Conservation (phyloP, 2,113 vertebrate species). For the Propithecus coquereli region DNA sequence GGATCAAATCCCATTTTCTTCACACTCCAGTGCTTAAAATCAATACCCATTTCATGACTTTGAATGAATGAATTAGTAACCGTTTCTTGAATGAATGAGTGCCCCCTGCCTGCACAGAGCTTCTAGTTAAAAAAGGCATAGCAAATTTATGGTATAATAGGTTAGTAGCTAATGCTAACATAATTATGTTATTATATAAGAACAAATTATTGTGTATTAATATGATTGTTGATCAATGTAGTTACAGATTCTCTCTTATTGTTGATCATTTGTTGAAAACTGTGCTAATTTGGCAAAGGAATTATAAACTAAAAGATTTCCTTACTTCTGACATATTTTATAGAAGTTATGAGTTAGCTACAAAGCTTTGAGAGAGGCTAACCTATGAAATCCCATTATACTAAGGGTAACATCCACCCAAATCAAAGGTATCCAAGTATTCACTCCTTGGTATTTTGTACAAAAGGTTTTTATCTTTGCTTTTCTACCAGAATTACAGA, state of each 20-base stretch:
- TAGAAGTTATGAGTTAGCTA: slow-evolving; percentile 15
- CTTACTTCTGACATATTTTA: slow-evolving; percentile 34
- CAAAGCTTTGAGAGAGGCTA: slow-evolving; percentile 30
- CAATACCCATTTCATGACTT: neutral
- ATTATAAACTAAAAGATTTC: neutral
- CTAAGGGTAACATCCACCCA: neutral
- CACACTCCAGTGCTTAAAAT: neutral
- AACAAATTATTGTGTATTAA: slow-evolving; percentile 1
- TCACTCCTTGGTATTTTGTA: neutral
- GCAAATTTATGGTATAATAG: neutral
- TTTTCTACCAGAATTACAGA: neutral
- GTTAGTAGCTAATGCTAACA: neutral
- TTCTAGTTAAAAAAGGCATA: slow-evolving; percentile 26
- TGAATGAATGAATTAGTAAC: neutral
- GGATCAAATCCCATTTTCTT: slow-evolving; percentile 1
- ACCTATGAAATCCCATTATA: neutral
- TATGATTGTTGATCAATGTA: neutral
- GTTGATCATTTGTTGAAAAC: neutral
- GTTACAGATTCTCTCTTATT: neutral
- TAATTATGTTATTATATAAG: neutral
- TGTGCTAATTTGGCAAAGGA: slow-evolving; percentile 27
- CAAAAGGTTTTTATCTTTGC: neutral
- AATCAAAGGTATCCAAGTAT: neutral
- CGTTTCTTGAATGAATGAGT: neutral
- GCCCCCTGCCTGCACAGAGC: neutral